These are phyloP conservation scores for Drosophila pseudotakahashii DNA, from an alignment of 2,888 invertebrate genomes.

Conservation along the genomic window DNA sequence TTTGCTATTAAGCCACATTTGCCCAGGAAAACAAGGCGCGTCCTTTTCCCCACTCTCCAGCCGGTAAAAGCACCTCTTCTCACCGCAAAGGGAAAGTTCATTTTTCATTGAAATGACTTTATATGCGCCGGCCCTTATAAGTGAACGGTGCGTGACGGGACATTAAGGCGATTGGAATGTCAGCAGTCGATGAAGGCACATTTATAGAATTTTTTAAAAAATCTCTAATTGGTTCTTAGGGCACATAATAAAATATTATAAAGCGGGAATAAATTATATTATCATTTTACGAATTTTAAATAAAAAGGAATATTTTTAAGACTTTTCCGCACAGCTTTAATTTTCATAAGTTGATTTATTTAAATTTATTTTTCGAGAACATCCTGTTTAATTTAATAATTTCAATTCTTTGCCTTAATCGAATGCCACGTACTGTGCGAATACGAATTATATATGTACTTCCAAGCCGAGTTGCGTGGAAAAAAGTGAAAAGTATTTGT, in stretches of 20 bases:
- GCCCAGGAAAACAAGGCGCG: conserved; percentile 30
- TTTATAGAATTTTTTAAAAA: too few relatives aligned
- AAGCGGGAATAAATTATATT: too few relatives aligned
- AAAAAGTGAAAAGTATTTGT: conserved; percentile 44
- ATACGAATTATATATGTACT: background rate
- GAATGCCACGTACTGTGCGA: conserved; percentile 11
- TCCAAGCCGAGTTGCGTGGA: conserved; percentile 8
- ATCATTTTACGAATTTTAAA: too few relatives aligned
- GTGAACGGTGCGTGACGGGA: conserved; percentile 28
- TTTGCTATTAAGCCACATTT: conserved; percentile 43
- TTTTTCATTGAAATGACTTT: conserved; percentile 44
- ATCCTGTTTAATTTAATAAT: background rate
- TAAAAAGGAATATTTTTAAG: too few relatives aligned
- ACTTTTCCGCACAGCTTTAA: too few relatives aligned
- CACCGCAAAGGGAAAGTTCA: conserved; percentile 37
- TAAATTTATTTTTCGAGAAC: too few relatives aligned
- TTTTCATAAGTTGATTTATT: too few relatives aligned
- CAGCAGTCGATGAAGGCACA: background rate
- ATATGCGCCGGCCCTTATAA: conserved; percentile 25
- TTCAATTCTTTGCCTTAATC: background rate
- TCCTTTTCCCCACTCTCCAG: background rate
- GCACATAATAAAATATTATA: too few relatives aligned
- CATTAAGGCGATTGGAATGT: conserved; percentile 18
- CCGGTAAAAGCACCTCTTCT: conserved; percentile 2
- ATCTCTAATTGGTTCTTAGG: too few relatives aligned